These are phyloP conservation scores for Pterocles gutturalis DNA, from an alignment of 2,113 vertebrate species.

Conservation along the genomic window DNA sequence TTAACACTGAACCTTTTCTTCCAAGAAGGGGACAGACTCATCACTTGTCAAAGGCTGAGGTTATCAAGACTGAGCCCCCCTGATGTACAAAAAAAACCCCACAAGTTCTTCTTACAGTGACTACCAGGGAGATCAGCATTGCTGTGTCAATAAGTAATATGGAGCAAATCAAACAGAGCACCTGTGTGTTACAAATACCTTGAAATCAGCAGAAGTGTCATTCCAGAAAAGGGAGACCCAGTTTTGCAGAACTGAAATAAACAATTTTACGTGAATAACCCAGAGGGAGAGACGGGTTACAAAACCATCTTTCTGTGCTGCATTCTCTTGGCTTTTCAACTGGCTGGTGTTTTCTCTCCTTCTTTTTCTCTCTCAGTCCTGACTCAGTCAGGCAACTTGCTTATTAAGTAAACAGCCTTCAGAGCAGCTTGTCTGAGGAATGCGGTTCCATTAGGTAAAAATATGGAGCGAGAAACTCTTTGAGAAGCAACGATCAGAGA, in stretches of 20 bases:
- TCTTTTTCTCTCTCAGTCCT: not conserved
- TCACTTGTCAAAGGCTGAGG: not conserved
- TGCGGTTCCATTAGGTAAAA: not conserved
- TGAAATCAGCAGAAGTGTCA: conserved; percentile 28
- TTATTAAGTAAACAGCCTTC: conserved; percentile 42
- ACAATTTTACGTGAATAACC: conserved; percentile 8
- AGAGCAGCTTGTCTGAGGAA: conserved; percentile 8
- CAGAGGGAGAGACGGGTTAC: not conserved
- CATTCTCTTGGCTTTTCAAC: not conserved
- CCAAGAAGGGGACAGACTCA: not conserved
- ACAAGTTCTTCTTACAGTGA: not conserved
- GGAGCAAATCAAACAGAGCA: not conserved
- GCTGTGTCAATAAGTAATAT: not conserved
- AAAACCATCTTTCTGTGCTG: not conserved
- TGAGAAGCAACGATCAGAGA: not conserved
- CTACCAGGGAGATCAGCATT: not conserved
- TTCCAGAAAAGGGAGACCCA: not conserved
- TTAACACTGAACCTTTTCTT: not conserved
- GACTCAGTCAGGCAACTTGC: not conserved
- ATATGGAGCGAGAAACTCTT: not conserved
- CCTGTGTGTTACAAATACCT: conserved; percentile 15
- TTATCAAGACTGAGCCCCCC: not conserved
- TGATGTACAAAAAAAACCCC: not conserved
- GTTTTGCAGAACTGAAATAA: conserved; percentile 10
- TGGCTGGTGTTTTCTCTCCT: not conserved